Percentiles rank a stretch among this genome's conserved stretches.
These are phyloP conservation scores for Drosophila parabipectinata DNA, from an alignment of 1,140 invertebrate genomes.

Conservation along the genomic window DNA sequence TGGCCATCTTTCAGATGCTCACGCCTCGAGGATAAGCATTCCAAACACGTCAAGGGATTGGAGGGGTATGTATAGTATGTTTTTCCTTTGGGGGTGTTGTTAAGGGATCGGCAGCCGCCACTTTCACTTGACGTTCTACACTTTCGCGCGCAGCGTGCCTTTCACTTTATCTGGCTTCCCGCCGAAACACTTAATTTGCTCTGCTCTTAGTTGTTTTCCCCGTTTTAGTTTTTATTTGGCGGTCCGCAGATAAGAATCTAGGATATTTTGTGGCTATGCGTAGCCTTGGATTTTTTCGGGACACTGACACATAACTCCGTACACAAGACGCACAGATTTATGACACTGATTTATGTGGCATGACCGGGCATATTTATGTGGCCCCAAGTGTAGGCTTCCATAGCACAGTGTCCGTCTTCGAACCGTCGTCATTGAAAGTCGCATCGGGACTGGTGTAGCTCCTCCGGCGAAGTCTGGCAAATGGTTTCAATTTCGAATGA, in stretches of 20 bases:
- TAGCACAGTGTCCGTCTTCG: not conserved
- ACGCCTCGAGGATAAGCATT: slow-evolving; percentile 45
- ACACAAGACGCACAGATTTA: slow-evolving; percentile 66
- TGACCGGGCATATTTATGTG: slow-evolving; percentile 28
- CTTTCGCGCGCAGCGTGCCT: slow-evolving; percentile 35
- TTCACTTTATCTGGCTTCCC: slow-evolving; percentile 44
- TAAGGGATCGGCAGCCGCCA: slow-evolving; percentile 63
- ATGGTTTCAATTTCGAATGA: slow-evolving; percentile 37
- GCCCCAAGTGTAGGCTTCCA: not conserved
- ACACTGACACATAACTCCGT: slow-evolving; percentile 67
- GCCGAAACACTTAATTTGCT: slow-evolving; percentile 52
- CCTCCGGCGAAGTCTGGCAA: not conserved
- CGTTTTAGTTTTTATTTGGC: slow-evolving; percentile 13
- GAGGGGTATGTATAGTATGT: not conserved
- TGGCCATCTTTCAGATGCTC: slow-evolving; percentile 86
- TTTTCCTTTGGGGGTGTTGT: not conserved
- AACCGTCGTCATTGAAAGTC: slow-evolving; percentile 61
- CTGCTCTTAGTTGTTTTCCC: slow-evolving; percentile 22
- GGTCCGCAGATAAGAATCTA: slow-evolving; percentile 34
- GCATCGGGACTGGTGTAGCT: slow-evolving; percentile 52
- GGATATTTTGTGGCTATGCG: slow-evolving; percentile 35
- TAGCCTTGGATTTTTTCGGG: slow-evolving; percentile 36
- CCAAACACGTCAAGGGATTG: slow-evolving; percentile 12
- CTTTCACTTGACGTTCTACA: slow-evolving; percentile 68
- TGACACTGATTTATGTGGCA: slow-evolving; percentile 75